Base-by-base conservation (phyloP, 2,113 vertebrate species). In the Emydura subglobosa region DNA sequence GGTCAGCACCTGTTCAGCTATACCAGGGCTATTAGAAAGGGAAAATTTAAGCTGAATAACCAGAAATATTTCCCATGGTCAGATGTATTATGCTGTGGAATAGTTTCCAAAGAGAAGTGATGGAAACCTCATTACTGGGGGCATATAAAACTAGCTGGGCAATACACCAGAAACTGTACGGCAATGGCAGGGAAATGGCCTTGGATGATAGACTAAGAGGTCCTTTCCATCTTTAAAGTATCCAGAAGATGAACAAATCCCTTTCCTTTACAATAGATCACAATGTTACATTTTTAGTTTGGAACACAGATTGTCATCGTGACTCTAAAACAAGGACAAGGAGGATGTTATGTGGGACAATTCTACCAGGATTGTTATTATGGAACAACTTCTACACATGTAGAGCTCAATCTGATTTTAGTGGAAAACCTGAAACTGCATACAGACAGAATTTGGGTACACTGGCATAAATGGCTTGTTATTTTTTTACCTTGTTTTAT, bases 401-500 rank as follows among this genome's bases (percentile, higher is more conserved):
- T 74, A n/a, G 21, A 49, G 3, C 5, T 7, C 39, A 39, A 16
- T 57, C 54, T 27, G 80, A n/a, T 25, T 89, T 59, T 72, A 59
- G 34, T 53, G 7, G 19, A 89, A 93, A 96, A 88, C 27, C 44
- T 11, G 4, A 22, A 94, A 13, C 79, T 79, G 83, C 1, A 34
- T 76, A 89, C 13, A 86, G 27, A 87, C 88, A 3, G 27, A 7
- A 19, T 85, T 87, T 68, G 79, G 11, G 14, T 90, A 81, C 91
- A 76, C 39, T 82, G 51, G 25, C 29, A 86, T 7, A 17, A 47
- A 78, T 59, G 31, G 10, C 7, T n/a, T 27, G 50, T 54, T 83
- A 42, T 88, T 85, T 82, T 82, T 34, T 81, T 86, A 85, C 11
- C 6, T 96, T 13, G 22, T 86, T 59, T 22, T 85, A 90, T 44